Evolutionary conservation across 2,888 invertebrate species (phyloP).

Genomic region (Tillus elongatus): DNA sequence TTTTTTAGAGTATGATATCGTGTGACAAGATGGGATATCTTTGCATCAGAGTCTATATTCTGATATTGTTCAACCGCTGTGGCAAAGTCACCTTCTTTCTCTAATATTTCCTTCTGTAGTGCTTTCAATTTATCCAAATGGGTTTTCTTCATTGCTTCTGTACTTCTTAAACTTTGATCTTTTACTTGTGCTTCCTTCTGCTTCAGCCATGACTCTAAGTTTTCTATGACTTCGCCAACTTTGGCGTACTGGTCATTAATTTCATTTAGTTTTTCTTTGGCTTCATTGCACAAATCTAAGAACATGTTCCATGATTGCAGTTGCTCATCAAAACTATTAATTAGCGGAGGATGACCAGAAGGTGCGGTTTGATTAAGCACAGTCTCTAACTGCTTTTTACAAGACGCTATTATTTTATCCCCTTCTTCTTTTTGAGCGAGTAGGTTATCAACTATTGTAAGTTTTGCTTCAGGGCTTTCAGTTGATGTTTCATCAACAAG

Average conservation of each 20-base stretch:
- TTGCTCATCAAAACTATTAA: slow-evolving; percentile 65
- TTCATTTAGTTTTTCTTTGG: slow-evolving; percentile 63
- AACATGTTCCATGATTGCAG: slow-evolving; percentile 69
- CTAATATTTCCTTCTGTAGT: slow-evolving; percentile 60
- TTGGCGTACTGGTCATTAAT: slow-evolving; percentile 73
- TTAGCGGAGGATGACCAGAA: slow-evolving; percentile 63
- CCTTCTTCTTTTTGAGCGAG: slow-evolving; percentile 65
- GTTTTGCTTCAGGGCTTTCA: slow-evolving; percentile 68
- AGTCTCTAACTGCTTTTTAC: slow-evolving; percentile 60
- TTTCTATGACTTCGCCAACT: slow-evolving; percentile 68
- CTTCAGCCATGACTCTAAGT: slow-evolving; percentile 76
- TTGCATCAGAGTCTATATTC: slow-evolving; percentile 64
- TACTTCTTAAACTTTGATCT: slow-evolving; percentile 81
- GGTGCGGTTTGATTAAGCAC: slow-evolving; percentile 71
- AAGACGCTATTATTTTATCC: slow-evolving; percentile 58
- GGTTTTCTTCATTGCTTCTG: slow-evolving; percentile 68
- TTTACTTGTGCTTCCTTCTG: slow-evolving; percentile 76
- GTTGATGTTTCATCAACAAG: slow-evolving; percentile 69
- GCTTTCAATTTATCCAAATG: slow-evolving; percentile 69
- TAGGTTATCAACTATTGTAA: slow-evolving; percentile 65
- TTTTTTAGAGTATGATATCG: slow-evolving; percentile 76
- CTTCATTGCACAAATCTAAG: slow-evolving; percentile 58
- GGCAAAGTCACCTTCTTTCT: slow-evolving; percentile 59
- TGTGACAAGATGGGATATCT: slow-evolving; percentile 68
- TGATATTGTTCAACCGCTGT: slow-evolving; percentile 60